phyloP scores from a whole-genome alignment of 2,888 invertebrate species.

The Patella pellucida region DNA sequence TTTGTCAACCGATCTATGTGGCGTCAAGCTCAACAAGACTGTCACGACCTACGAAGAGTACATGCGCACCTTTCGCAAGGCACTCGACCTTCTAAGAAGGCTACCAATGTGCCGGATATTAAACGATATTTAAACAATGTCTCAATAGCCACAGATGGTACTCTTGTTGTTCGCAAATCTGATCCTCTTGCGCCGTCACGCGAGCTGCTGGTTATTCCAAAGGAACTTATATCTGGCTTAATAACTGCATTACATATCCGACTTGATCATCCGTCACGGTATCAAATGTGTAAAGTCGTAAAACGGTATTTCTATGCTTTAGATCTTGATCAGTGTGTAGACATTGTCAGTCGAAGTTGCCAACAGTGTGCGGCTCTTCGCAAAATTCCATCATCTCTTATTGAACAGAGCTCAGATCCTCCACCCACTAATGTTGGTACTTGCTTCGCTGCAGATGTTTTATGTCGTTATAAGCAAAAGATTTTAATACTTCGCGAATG shows the following conservation, averaged over 20 bases:
- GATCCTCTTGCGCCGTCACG: slow-evolving; percentile 24
- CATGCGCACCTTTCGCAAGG: too few relatives aligned
- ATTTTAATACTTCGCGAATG: slow-evolving; percentile 36
- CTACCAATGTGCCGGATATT: neutral
- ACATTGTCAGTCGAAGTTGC: slow-evolving; percentile 12
- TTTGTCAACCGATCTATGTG: too few relatives aligned
- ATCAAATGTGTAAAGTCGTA: slow-evolving; percentile 25
- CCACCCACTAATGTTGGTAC: neutral
- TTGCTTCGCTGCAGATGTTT: slow-evolving; percentile 34
- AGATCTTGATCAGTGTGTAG: slow-evolving; percentile 37
- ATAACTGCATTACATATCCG: slow-evolving; percentile 38
- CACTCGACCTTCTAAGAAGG: too few relatives aligned
- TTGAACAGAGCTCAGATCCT: neutral
- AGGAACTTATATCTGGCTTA: slow-evolving; percentile 37
- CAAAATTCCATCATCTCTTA: slow-evolving; percentile 11
- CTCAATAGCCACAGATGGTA: slow-evolving; percentile 29
- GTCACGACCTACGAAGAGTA: too few relatives aligned
- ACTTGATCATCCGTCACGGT: slow-evolving; percentile 36
- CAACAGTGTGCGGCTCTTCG: slow-evolving; percentile 28
- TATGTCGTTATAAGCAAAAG: slow-evolving; percentile 34
- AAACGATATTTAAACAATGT: slow-evolving; percentile 28
- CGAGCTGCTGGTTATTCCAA: slow-evolving; percentile 40
- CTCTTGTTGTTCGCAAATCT: slow-evolving; percentile 24
- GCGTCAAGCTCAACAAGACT: too few relatives aligned
- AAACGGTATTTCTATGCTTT: slow-evolving; percentile 40